Conservation (phyloP, 2,888 invertebrate genomes). For the Ectemnius cavifrons region DNA sequence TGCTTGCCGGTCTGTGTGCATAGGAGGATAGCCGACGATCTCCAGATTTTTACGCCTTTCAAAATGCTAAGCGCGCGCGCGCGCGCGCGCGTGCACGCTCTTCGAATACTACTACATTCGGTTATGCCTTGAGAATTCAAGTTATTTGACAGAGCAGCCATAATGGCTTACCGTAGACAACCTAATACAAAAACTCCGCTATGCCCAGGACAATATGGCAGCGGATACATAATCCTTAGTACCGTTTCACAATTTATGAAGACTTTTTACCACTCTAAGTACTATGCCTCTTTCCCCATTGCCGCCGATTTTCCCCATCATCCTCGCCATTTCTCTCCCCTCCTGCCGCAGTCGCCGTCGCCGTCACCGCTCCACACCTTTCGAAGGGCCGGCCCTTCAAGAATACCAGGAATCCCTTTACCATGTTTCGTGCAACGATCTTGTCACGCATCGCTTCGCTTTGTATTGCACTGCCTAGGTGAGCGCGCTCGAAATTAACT, state of each 20-base stretch:
- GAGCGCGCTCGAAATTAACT: too few relatives aligned
- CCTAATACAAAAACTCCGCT: conserved; percentile 21
- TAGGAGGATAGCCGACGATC: background rate
- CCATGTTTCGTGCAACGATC: too few relatives aligned
- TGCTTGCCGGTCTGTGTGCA: background rate
- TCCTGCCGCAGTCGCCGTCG: background rate
- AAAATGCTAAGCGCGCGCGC: conserved; percentile 1
- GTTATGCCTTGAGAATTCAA: background rate
- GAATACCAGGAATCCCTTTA: too few relatives aligned
- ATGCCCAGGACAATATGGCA: background rate
- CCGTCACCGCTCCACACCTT: background rate
- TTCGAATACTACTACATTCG: too few relatives aligned
- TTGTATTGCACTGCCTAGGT: too few relatives aligned
- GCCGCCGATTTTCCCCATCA: background rate
- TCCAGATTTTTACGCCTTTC: conserved; percentile 5
- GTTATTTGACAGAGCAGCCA: background rate
- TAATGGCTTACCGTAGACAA: conserved; percentile 11
- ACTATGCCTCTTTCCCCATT: background rate
- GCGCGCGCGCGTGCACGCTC: background rate
- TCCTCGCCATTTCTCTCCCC: background rate
- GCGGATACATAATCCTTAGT: conserved; percentile 37
- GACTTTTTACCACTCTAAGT: conserved; percentile 13
- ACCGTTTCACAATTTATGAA: conserved; percentile 26
- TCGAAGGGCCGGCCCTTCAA: too few relatives aligned
- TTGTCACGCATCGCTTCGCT: too few relatives aligned